Base-by-base conservation (phyloP, 2,888 invertebrate species). In the Lissonota sp. region DNA sequence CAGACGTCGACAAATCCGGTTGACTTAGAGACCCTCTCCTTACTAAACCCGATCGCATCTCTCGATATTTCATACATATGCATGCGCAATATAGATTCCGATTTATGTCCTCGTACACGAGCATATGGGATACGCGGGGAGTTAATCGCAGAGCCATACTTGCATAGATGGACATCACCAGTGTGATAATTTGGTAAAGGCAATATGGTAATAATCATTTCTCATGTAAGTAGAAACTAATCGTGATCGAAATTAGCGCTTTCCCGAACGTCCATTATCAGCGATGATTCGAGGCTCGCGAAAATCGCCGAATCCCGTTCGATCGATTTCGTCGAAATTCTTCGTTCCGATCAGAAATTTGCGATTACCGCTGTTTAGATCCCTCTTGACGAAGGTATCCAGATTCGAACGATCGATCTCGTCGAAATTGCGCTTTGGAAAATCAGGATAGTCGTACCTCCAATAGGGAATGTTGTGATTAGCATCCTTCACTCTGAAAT, bases 371-470 rank as follows among this genome's bases (percentile, higher is more conserved):
- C 10, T 14, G 57, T 6, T 5, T 46, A 1, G 6, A 40, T 6
- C 51, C 26, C 92, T 88, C 87, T 94, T 94, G 85, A 94, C 93
- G 91, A 94, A 93, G 83, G 93, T 94, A 88, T 94, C 94, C 92
- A 95, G 95, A 6, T 94, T 94, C 3, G 94, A 93, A 12, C 94
- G 93, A 90, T 95, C 95, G 87, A 95, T 95, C 89, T 95, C 95
- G 87, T 95, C 95, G 87, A 95, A 95, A 91, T 95, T 95, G 85
- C 94, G 94, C 88, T 93, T 94, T 26, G 26, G 26, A 26, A 26
- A 26, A 26, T 26, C 26, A 26, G 26, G 26, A 26, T 26, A 26
- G 26, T 26, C 26, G 26, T 26, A 26, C 26, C 26, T 26, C 26
- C 26, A 26, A 26, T 26, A 26, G 26, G 26, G 26, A 26, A 26